Conservation (phyloP, 1,140 invertebrate species). For the Wasmannia auropunctata region DNA sequence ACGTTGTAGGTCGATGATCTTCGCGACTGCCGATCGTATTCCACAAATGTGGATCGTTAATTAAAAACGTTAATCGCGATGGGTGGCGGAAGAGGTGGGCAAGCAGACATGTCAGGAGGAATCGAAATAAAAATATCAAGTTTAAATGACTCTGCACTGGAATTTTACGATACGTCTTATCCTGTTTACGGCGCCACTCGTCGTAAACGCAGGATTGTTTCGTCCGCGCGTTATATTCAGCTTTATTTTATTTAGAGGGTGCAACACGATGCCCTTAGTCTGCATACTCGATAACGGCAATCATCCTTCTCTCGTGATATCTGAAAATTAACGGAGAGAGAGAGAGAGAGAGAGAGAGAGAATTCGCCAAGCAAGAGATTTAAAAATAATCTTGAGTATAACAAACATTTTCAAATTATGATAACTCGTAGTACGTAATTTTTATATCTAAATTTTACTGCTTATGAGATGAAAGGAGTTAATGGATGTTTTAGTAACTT, state of each 20-base stretch:
- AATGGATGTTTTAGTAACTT: not conserved
- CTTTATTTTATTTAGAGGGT: slow-evolving; percentile 46
- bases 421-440: not conserved
- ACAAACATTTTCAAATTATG: not conserved
- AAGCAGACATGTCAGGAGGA: slow-evolving; percentile 1
- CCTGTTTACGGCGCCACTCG: slow-evolving; percentile 36
- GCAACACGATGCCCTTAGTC: not conserved
- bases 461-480: not conserved
- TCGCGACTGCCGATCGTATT: not conserved
- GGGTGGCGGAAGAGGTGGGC: slow-evolving; percentile 34
- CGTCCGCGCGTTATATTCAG: not conserved
- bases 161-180: slow-evolving; percentile 40
- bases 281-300: not conserved
- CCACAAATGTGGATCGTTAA: slow-evolving; percentile 25
- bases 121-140: slow-evolving; percentile 58
- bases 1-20: not conserved
- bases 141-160: slow-evolving; percentile 39
- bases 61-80: slow-evolving; percentile 49
- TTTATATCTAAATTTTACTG: not conserved
- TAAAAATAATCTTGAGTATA: not conserved
- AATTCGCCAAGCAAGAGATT: not conserved
- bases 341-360: too few species aligned
- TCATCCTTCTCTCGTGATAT: not conserved
- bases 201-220: slow-evolving; percentile 46
- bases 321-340: slow-evolving; percentile 22